Percentiles rank a stretch among this genome's conserved stretches.
Conservation (phyloP, 2,888 invertebrate genomes). For the Geotrupes spiniger region DNA sequence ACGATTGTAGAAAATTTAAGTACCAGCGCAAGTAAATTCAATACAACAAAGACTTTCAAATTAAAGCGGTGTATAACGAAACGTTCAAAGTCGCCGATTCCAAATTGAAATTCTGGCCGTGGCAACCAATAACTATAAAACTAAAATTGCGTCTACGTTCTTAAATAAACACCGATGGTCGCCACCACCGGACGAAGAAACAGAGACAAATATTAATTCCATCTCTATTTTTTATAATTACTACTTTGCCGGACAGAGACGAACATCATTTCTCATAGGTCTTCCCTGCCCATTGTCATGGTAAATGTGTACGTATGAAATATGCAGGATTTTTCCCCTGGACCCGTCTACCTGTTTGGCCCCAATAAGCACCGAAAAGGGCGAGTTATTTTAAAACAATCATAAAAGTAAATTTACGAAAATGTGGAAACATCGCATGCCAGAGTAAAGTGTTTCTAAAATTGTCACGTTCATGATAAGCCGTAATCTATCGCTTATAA, state of each 20-base stretch:
- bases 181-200: conserved; percentile 27
- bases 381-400: conserved; percentile 1
- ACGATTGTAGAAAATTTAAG: too few species aligned
- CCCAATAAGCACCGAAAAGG: neutral
- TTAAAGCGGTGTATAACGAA: conserved; percentile 10
- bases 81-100: conserved; percentile 20
- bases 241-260: conserved; percentile 30
- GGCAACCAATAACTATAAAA: conserved; percentile 30
- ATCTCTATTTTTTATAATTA: conserved; percentile 38
- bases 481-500: neutral
- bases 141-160: conserved; percentile 31
- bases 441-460: neutral
- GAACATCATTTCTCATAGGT: conserved; percentile 34
- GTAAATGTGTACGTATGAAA: conserved; percentile 36
- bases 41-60: conserved; percentile 18
- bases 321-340: conserved; percentile 30
- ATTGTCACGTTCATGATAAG: conserved; percentile 5
- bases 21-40: conserved; percentile 5
- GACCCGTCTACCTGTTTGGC: conserved; percentile 8
- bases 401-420: neutral
- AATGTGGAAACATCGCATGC: neutral
- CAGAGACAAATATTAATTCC: conserved; percentile 31
- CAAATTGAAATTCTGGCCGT: conserved; percentile 30
- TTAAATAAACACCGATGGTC: conserved; percentile 32
- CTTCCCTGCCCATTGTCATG: conserved; percentile 39